Percentiles rank a stretch among this genome's conserved stretches.
Evolutionary conservation across 2,797 vertebrate species (phyloP).

Genomic region (Yasuhikotakia modesta): DNA sequence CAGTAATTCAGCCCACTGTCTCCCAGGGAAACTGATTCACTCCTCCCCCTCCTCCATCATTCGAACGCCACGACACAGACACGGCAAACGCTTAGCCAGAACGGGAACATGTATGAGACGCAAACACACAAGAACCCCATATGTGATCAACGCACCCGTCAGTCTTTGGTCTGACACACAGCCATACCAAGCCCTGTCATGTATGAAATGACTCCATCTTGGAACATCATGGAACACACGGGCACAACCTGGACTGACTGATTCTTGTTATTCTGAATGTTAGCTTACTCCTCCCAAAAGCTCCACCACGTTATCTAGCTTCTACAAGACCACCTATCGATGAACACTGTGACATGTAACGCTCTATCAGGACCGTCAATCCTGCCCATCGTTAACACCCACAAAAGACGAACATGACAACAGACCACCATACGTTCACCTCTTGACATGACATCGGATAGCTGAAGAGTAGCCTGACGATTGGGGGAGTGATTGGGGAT

Average conservation of each 20-base stretch:
- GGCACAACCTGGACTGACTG: conserved; percentile 44
- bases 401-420: conserved; percentile 18
- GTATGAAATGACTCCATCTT: conserved; percentile 56
- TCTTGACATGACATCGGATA: conserved; percentile 35
- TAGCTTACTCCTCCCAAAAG: conserved; percentile 46
- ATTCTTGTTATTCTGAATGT: conserved; percentile 55
- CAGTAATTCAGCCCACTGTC: conserved; percentile 65
- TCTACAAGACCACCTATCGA: neutral
- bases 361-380: conserved; percentile 6
- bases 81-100: conserved; percentile 41
- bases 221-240: conserved; percentile 20
- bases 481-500: neutral
- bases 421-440: neutral
- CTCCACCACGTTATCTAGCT: neutral
- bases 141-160: conserved; percentile 53
- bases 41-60: conserved; percentile 60
- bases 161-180: conserved; percentile 48
- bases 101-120: conserved; percentile 9
- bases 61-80: conserved; percentile 43
- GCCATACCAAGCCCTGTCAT: conserved; percentile 51
- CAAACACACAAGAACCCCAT: conserved; percentile 8
- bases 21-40: conserved; percentile 64
- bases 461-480: conserved; percentile 5
- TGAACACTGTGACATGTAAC: neutral
- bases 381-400: neutral